phyloP scores from a whole-genome alignment of 2,113 vertebrate species.

The Corythoichthys intestinalis region DNA sequence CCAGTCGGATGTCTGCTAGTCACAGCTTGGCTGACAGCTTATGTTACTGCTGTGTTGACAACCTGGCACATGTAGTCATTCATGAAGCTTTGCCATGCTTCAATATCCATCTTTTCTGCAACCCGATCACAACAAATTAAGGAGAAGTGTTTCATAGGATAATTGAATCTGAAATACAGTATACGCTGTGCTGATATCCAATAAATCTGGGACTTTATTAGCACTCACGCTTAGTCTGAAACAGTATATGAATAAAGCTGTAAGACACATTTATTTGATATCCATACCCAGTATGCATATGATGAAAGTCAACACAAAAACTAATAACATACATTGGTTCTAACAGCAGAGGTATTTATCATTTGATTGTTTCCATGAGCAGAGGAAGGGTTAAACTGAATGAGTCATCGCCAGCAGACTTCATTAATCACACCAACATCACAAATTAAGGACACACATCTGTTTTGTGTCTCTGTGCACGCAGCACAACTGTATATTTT shows the following conservation, averaged over 20 bases:
- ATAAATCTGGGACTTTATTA: constrained; percentile 13
- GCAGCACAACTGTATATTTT: constrained; percentile 33
- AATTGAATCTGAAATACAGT: constrained; percentile 12
- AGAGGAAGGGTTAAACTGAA: constrained; percentile 71
- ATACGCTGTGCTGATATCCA: neutral
- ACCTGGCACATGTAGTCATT: constrained; percentile 44
- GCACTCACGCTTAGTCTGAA: neutral
- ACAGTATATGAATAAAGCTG: constrained; percentile 4
- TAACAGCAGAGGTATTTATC: constrained; percentile 36
- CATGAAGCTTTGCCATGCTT: constrained; percentile 39
- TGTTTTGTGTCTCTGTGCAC: constrained; percentile 44
- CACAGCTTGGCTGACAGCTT: constrained; percentile 69
- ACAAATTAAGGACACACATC: constrained; percentile 73
- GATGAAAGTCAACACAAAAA: neutral
- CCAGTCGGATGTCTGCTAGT: constrained; percentile 59
- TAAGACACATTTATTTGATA: neutral
- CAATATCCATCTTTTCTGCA: constrained; percentile 30
- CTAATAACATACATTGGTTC: neutral
- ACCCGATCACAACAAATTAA: constrained; percentile 31
- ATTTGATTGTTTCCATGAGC: constrained; percentile 56
- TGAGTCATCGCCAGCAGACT: constrained; percentile 79
- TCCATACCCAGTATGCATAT: neutral
- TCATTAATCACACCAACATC: constrained; percentile 78
- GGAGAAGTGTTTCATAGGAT: constrained; percentile 4
- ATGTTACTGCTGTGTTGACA: constrained; percentile 57